A percentile compares a stretch with the other conserved stretches of the same genome.
Evolutionary conservation across 35 echinoderm and acorn worm species (phyloP).

Genomic region (Nesometra sesokonis): DNA sequence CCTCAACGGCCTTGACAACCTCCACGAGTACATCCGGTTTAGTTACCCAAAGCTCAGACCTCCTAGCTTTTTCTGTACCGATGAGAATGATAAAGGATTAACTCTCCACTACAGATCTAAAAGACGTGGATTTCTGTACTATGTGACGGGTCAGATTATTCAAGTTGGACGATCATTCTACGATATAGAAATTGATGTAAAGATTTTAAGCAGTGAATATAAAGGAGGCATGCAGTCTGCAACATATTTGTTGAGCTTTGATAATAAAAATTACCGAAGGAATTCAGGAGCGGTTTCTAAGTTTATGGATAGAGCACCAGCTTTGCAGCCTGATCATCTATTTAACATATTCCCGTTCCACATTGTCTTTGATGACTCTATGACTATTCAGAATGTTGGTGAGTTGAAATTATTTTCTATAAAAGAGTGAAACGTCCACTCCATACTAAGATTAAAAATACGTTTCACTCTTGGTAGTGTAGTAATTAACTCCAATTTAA

Average conservation of each 20-base stretch:
- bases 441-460: too few species aligned
- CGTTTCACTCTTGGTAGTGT: too few species aligned
- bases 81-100: slow-evolving; percentile 50
- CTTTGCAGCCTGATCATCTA: slow-evolving; percentile 24
- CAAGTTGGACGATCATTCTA: slow-evolving; percentile 69
- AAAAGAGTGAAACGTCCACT: too few species aligned
- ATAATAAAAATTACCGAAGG: slow-evolving; percentile 42
- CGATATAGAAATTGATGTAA: slow-evolving; percentile 50
- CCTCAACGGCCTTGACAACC: slow-evolving; percentile 81
- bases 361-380: slow-evolving; percentile 59
- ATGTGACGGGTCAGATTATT: slow-evolving; percentile 70
- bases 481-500: too few species aligned
- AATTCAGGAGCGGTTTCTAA: not conserved
- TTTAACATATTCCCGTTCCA: slow-evolving; percentile 90
- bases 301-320: slow-evolving; percentile 25
- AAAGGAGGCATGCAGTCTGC: slow-evolving; percentile 38
- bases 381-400: slow-evolving; percentile 69
- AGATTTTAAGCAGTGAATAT: slow-evolving; percentile 33
- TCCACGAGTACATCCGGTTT: slow-evolving; percentile 91
- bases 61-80: slow-evolving; percentile 81
- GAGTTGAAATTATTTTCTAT: too few species aligned
- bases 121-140: slow-evolving; percentile 54
- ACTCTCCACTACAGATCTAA: slow-evolving; percentile 68
- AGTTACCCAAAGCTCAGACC: slow-evolving; percentile 97
- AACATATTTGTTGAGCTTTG: slow-evolving; percentile 50